Conservation (phyloP, 2,888 invertebrate genomes). For the Crossocerus cetratus region DNA sequence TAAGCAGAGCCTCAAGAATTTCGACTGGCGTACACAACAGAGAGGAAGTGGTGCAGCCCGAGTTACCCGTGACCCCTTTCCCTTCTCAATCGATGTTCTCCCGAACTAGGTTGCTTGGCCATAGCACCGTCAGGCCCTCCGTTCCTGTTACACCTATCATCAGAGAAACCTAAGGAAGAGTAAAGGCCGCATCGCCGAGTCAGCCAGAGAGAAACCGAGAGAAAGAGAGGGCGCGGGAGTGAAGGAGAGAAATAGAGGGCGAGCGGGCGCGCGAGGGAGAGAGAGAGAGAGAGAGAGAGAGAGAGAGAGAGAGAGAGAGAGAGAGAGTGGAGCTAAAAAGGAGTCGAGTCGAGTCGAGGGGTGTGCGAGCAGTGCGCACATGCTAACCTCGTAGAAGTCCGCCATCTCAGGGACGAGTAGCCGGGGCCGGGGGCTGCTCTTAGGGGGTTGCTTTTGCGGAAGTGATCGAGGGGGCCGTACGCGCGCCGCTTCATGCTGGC, state of each 20-base stretch:
- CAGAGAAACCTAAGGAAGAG: too few relatives aligned
- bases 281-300: too few relatives aligned
- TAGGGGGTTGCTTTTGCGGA: slow-evolving; percentile 29
- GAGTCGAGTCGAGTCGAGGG: background rate
- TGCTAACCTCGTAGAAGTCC: slow-evolving; percentile 41
- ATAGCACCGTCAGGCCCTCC: background rate
- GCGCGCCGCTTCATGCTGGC: slow-evolving; percentile 54
- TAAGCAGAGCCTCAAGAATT: too few relatives aligned
- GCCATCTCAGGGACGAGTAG: slow-evolving; percentile 31
- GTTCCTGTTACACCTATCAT: too few relatives aligned
- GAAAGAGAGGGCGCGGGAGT: background rate
- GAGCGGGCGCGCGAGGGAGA: too few relatives aligned
- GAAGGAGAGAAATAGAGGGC: background rate
- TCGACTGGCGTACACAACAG: too few relatives aligned
- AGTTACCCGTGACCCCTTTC: slow-evolving; percentile 48
- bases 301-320: background rate
- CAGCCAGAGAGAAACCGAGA: background rate
- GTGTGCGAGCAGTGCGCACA: slow-evolving; percentile 34
- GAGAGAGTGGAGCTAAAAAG: background rate
- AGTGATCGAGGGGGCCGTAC: slow-evolving; percentile 13
- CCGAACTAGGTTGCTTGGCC: slow-evolving; percentile 46
- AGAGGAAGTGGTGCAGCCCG: too few relatives aligned
- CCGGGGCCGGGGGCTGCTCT: slow-evolving; percentile 13
- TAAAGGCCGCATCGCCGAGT: too few relatives aligned
- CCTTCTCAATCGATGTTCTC: slow-evolving; percentile 50